Conservation (phyloP, 2,888 invertebrate genomes). For the Eupithecia tripunctaria region DNA sequence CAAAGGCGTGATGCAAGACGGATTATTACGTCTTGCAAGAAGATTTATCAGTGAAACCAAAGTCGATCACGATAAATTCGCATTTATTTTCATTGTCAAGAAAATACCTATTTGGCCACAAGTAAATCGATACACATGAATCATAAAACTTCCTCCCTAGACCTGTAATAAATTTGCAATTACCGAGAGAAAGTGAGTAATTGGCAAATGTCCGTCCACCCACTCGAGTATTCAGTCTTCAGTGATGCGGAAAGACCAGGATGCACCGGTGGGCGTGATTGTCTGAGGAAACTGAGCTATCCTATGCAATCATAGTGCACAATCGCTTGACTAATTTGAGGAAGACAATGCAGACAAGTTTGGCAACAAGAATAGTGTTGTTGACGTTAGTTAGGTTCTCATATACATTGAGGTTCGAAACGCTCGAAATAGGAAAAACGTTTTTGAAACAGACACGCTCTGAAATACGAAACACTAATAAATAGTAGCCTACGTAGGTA, state of each 20-base stretch:
- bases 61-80: slow-evolving; percentile 20
- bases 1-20: slow-evolving; percentile 31
- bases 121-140: slow-evolving; percentile 51
- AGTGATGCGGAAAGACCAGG: slow-evolving; percentile 68
- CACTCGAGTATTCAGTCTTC: slow-evolving; percentile 65
- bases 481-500: slow-evolving; percentile 6
- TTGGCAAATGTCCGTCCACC: slow-evolving; percentile 70
- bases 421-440: slow-evolving; percentile 32
- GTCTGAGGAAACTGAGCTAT: slow-evolving; percentile 49
- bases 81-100: slow-evolving; percentile 36
- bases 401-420: slow-evolving; percentile 32
- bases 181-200: slow-evolving; percentile 77
- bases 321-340: slow-evolving; percentile 22
- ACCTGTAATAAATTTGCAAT: slow-evolving; percentile 60
- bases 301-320: slow-evolving; percentile 23
- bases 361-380: slow-evolving; percentile 30
- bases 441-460: background rate
- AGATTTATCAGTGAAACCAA: slow-evolving; percentile 31
- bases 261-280: slow-evolving; percentile 67
- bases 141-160: slow-evolving; percentile 55
- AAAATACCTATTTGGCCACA: slow-evolving; percentile 33
- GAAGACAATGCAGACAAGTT: slow-evolving; percentile 26
- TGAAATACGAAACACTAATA: slow-evolving; percentile 22
- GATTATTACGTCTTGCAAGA: slow-evolving; percentile 15
- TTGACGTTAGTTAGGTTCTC: slow-evolving; percentile 30